Evolutionary conservation across 2,113 vertebrate species (phyloP).

Genomic region (Salvelinus alpinus): DNA sequence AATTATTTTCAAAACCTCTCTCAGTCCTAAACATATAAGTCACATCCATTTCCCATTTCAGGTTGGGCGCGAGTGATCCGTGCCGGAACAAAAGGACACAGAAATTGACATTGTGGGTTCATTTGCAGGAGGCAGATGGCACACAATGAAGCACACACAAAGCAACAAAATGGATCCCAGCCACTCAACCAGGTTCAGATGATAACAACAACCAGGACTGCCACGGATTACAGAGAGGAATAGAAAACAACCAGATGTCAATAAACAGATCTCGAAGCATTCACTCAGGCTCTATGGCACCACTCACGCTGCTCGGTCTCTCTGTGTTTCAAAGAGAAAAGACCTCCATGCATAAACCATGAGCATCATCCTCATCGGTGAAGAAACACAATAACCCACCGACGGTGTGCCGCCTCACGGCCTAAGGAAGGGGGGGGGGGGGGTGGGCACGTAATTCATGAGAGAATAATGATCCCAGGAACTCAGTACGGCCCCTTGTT

Average conservation of each 20-base stretch:
- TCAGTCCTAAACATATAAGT: constrained; percentile 1
- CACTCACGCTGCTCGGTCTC: background rate
- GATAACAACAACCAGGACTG: constrained; percentile 13
- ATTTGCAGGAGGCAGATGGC: constrained; percentile 44
- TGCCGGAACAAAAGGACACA: constrained; percentile 24
- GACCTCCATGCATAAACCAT: constrained; percentile 7
- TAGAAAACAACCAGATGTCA: background rate
- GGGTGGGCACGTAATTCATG: background rate
- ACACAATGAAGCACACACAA: constrained; percentile 13
- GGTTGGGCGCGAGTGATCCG: constrained; percentile 20
- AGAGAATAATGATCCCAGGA: background rate
- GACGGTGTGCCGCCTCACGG: background rate
- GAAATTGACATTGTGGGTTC: constrained; percentile 16
- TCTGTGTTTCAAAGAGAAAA: constrained; percentile 11
- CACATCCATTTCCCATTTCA: background rate
- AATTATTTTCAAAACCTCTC: background rate
- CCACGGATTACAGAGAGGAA: constrained; percentile 4
- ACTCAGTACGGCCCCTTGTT: background rate
- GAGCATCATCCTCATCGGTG: background rate
- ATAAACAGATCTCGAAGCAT: background rate
- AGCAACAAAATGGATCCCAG: constrained; percentile 23
- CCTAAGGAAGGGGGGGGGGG: background rate
- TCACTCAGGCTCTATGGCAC: background rate
- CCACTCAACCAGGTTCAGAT: constrained; percentile 24
- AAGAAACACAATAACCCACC: background rate